Evolutionary conservation across 1,140 invertebrate genomes (phyloP), one percentile per base, ranked within the genome.

Genomic region (Formica selysi): DNA sequence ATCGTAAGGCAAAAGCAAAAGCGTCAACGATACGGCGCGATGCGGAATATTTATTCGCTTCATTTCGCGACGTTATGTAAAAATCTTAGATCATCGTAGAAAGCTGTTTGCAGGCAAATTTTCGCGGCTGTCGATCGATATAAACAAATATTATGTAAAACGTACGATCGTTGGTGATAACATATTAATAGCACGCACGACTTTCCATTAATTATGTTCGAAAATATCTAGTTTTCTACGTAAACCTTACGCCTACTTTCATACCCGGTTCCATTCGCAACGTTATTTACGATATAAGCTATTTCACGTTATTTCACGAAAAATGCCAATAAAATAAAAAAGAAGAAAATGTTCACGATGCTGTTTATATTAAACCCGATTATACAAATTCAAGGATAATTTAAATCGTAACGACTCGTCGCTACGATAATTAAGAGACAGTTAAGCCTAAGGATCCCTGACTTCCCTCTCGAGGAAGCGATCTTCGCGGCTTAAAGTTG

Each of bases 71-170:
- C 38, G 79, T 83, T 83, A 83, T 83, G 41, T 83, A 83, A 83
- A 83, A 83, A 83, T 83, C 68, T 83, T 83, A 83, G 79, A 41
- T 83, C 79, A 83, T 83, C 54, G 41, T 83, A 83, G 79, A 83
- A 83, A 83, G 79, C 68, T 44, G 57, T 38, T 57, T 57, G 64
- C 64, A 80, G 16, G 32, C 16, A 0, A 19, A 80, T 83, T 83
- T 83, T 83, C 54, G 48, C 78, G 65, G 26, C 32, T 38, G 41
- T 26, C n/a, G 67, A 83, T 73, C 38, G 68, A 62, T 83, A 83
- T 83, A 83, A 83, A 83, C 79, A 83, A 83, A 83, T 44, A 61
- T 83, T 83, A 83, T n/a, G n/a, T 83, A 73, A 83, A 62, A 61
- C 5, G 11, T 10, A 41, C 32, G 48, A 57, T 73, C 41, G 19